Evolutionary conservation across 1,140 invertebrate species (phyloP).

Genomic region (Phymastichus coffea): DNA sequence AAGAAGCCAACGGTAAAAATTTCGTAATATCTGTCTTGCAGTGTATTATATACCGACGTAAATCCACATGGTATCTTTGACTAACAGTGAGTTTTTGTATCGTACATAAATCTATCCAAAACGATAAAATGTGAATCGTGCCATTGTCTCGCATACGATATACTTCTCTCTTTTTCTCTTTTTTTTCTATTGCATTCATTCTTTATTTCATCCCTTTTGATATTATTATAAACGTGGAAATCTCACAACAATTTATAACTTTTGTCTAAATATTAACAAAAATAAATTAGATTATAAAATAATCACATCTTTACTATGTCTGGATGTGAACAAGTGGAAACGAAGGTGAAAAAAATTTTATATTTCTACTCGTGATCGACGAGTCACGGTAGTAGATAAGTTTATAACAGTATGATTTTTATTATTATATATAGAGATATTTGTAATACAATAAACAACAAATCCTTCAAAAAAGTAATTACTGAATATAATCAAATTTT

Average conservation of each 20-base stretch:
- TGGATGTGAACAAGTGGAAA: no score
- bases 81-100: background rate
- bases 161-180: background rate
- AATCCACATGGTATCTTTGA: background rate
- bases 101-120: slow-evolving; percentile 1
- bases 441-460: no score
- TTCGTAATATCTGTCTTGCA: background rate
- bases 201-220: background rate
- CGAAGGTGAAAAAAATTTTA: background rate
- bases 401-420: no score
- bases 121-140: slow-evolving; percentile 7
- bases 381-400: no score
- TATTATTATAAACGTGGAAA: background rate
- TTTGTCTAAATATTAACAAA: no score
- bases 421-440: no score
- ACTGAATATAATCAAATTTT: no score
- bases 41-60: background rate
- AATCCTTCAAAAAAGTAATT: no score
- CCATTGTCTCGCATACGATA: background rate
- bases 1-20: background rate
- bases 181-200: background rate
- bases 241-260: slow-evolving; percentile 4
- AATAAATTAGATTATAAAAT: no score
- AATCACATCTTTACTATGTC: no score
- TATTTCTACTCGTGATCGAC: slow-evolving; percentile 2